Evolutionary conservation across 2,888 invertebrate genomes (phyloP).

Genomic region (Anticlea derivata): DNA sequence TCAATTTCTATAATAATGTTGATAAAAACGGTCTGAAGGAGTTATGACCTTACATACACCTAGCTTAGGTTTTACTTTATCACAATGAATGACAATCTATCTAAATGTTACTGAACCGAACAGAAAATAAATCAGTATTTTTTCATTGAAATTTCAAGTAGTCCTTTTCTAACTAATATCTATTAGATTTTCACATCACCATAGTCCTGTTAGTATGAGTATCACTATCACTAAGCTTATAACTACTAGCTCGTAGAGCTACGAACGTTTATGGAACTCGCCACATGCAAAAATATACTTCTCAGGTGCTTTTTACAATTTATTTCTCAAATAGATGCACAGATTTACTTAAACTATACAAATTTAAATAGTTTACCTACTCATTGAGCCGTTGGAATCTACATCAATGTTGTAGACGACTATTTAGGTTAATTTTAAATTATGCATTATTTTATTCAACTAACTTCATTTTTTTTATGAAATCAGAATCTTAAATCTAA

Average conservation of each 20-base stretch:
- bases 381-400: too few relatives aligned
- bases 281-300: constrained; percentile 27
- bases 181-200: constrained; percentile 13
- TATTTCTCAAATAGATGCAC: constrained; percentile 48
- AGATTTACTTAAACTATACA: background rate
- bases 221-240: constrained; percentile 18
- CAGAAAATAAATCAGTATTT: background rate
- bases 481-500: constrained; percentile 1
- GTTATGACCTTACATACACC: background rate
- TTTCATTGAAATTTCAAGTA: background rate
- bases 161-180: background rate
- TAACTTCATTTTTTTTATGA: background rate
- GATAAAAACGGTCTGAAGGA: background rate
- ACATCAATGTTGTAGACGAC: too few relatives aligned
- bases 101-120: too few relatives aligned
- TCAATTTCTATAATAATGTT: background rate
- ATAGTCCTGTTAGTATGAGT: constrained; percentile 13
- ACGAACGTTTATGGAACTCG: constrained; percentile 24
- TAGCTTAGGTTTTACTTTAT: constrained; percentile 5
- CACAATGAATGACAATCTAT: constrained; percentile 5
- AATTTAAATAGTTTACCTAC: background rate
- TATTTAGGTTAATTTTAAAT: too few relatives aligned
- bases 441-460: background rate
- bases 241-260: constrained; percentile 22
- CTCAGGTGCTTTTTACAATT: constrained; percentile 49